Percentiles rank a stretch among this genome's conserved stretches.
Evolutionary conservation across 2,113 vertebrate genomes (phyloP).

Genomic region (Microtus montanus): DNA sequence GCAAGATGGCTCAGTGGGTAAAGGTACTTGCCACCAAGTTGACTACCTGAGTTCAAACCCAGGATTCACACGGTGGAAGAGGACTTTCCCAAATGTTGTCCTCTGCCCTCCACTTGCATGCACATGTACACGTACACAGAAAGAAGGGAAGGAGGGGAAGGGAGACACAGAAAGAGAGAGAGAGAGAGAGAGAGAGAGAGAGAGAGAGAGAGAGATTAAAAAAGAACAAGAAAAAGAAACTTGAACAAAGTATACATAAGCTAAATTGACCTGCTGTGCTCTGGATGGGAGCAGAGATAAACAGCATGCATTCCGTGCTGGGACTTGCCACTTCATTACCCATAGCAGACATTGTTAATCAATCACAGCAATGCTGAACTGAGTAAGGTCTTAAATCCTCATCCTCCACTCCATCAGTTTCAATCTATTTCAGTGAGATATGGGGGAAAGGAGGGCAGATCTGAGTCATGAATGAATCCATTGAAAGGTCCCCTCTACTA

Average conservation of each 20-base stretch:
- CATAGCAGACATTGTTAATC: conserved; percentile 37
- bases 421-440: background rate
- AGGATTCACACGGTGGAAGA: background rate
- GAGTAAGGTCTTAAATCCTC: background rate
- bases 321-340: background rate
- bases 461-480: background rate
- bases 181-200: too few species aligned
- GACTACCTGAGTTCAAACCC: background rate
- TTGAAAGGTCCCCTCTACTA: background rate
- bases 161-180: too few species aligned
- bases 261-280: background rate
- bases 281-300: background rate
- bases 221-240: conserved; percentile 2
- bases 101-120: background rate
- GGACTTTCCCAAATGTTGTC: background rate
- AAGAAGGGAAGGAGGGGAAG: background rate
- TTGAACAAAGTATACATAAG: background rate
- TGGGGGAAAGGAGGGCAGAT: background rate
- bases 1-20: background rate
- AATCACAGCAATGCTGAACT: background rate
- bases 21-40: background rate
- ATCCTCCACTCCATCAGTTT: background rate
- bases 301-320: background rate
- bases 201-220: too few species aligned
- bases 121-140: background rate